phyloP scores from a whole-genome alignment of 1,140 invertebrate genomes.

The Leptonema lineaticorne region DNA sequence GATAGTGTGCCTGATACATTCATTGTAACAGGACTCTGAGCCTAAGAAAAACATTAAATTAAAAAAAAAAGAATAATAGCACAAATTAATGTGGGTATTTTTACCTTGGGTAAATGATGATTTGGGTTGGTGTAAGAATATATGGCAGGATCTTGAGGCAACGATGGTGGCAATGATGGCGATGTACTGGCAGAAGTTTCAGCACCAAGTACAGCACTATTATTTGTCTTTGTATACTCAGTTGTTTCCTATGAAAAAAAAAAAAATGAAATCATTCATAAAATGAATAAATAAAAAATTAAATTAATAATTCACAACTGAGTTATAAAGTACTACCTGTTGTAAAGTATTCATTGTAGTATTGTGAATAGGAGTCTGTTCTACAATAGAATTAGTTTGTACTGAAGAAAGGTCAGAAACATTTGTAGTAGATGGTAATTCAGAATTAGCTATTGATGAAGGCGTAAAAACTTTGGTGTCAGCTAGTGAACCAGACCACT shows the following conservation, averaged over 20 bases:
- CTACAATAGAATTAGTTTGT: slow-evolving; percentile 12
- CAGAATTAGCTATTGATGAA: slow-evolving; percentile 53
- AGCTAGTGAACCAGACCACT: slow-evolving; percentile 88
- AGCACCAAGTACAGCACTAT: background rate
- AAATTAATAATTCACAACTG: no score
- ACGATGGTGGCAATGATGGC: background rate
- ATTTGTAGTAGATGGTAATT: slow-evolving; percentile 45
- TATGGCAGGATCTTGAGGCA: slow-evolving; percentile 39
- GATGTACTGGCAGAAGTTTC: slow-evolving; percentile 13
- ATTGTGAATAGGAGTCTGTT: slow-evolving; percentile 10
- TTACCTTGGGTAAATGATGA: slow-evolving; percentile 36
- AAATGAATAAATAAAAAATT: background rate
- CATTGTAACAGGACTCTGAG: slow-evolving; percentile 46
- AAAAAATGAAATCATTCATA: background rate
- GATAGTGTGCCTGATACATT: slow-evolving; percentile 58
- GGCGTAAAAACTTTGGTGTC: slow-evolving; percentile 94
- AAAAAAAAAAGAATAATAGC: background rate
- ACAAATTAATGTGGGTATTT: background rate
- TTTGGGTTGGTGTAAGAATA: slow-evolving; percentile 38
- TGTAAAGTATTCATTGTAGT: background rate
- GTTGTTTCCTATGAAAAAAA: background rate
- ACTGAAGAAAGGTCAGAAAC: slow-evolving; percentile 30
- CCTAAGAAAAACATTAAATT: slow-evolving; percentile 17
- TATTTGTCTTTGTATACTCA: slow-evolving; percentile 6
- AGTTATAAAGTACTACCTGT: slow-evolving; percentile 5